phyloP scores from a whole-genome alignment of 1,140 invertebrate species.

The Pseudomyrmex sp. region DNA sequence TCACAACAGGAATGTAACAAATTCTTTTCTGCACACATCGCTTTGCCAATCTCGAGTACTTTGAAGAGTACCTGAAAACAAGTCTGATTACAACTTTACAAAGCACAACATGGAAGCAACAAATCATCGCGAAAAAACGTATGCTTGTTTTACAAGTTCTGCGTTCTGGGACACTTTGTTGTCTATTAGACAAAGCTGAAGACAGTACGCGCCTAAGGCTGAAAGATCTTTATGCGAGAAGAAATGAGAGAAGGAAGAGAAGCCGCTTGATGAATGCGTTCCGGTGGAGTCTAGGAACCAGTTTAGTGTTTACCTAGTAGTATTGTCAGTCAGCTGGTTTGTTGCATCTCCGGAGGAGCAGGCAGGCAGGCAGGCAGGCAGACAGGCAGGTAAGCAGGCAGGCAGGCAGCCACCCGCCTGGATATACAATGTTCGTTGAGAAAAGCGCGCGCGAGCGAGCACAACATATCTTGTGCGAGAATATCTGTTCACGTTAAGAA shows the following conservation, averaged over 20 bases:
- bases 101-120: constrained; percentile 28
- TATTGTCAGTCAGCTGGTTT: constrained; percentile 78
- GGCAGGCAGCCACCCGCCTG: constrained; percentile 70
- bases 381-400: constrained; percentile 70
- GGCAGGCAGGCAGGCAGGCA: constrained; percentile 15
- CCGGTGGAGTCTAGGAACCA: constrained; percentile 73
- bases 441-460: constrained; percentile 2
- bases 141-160: constrained; percentile 38
- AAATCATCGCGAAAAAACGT: constrained; percentile 55
- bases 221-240: constrained; percentile 3
- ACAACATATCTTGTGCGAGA: background rate
- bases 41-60: background rate
- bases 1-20: constrained; percentile 25
- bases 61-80: background rate
- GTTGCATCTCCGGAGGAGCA: constrained; percentile 69
- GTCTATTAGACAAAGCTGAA: constrained; percentile 57
- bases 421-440: constrained; percentile 49
- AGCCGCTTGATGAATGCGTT: constrained; percentile 72
- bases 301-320: constrained; percentile 78
- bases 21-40: constrained; percentile 24
- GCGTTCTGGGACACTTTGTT: constrained; percentile 5
- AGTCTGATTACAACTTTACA: constrained; percentile 7
- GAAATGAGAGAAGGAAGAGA: constrained; percentile 37
- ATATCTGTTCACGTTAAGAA: too few relatives aligned
- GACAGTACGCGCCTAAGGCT: constrained; percentile 17